Base-by-base conservation (phyloP, 2,888 invertebrate species). In the Agrotis exclamationis region DNA sequence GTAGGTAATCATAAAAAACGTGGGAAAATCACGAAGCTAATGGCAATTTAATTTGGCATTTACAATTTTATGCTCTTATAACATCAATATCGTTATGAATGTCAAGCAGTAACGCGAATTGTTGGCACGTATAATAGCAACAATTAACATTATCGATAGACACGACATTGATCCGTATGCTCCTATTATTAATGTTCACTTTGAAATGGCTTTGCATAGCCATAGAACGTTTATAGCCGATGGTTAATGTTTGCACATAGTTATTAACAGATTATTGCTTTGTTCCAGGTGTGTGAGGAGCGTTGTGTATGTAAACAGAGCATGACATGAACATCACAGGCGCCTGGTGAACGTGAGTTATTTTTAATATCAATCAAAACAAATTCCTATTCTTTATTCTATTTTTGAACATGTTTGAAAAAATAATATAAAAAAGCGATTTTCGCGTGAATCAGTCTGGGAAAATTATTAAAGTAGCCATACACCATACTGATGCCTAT, bases 201-300 rank as follows among this genome's bases (percentile, higher is more conserved):
- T 77, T 68, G 48, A 56, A 67, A 64, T 67, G 33, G 51, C 80
- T 59, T 44, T 22, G 50, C 11, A 3, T 50, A 53, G 39, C 20
- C 39, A 54, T 65, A 59, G 58, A 70, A 59, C 64, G 33, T 76
- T 70, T 80, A 51, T 51, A 65, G 53, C 33, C 53, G 47, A 47
- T 33, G 53, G 54, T 79, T 56, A 78, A 78, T 79, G 57, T 76
- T 62, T 70, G 58, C 70, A 63, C 33, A 60, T 54, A 47, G 39
- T 70, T 79, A 53, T 47, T 73, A 76, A 71, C 39, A 48, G 51
- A 51, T 69, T 67, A 60, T 74, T 72, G 70, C 54, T 77, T 87
- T 87, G 86, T 87, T 87, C 18, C 87, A 87, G 87, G 87, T 87
- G 79, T 79, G 85, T 80, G 73, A 64, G 65, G 63, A 64, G 56